These are phyloP conservation scores for Magallana nippona DNA, from an alignment of 2,888 invertebrate genomes.

Conservation along the genomic window DNA sequence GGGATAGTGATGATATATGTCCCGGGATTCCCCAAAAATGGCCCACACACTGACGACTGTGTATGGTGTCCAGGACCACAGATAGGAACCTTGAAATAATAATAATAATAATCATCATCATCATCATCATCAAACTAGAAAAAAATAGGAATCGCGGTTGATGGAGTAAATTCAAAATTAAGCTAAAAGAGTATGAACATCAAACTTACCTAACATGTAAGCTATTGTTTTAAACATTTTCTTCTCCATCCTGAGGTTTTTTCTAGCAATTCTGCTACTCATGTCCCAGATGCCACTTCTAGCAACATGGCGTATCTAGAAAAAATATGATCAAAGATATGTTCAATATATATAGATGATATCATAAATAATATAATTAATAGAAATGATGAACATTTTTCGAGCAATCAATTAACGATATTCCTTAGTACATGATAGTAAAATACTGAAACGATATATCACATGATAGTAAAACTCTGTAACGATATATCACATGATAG, in stretches of 20 bases:
- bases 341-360: too few relatives aligned
- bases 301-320: constrained; percentile 61
- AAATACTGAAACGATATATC: too few relatives aligned
- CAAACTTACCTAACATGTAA: constrained; percentile 61
- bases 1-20: constrained; percentile 62
- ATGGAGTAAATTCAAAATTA: neutral
- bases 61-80: constrained; percentile 72
- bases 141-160: neutral
- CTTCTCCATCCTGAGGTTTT: constrained; percentile 60
- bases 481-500: too few relatives aligned
- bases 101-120: neutral
- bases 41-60: constrained; percentile 68
- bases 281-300: constrained; percentile 65
- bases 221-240: constrained; percentile 63
- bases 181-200: neutral
- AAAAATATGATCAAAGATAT: neutral
- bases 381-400: too few relatives aligned
- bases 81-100: constrained; percentile 59
- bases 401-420: too few relatives aligned
- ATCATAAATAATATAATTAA: too few relatives aligned
- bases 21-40: constrained; percentile 59
- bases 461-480: too few relatives aligned
- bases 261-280: constrained; percentile 66
- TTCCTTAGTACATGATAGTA: too few relatives aligned
- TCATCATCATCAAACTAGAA: neutral